A percentile compares a stretch with the other conserved stretches of the same genome.
Evolutionary conservation across 1,140 invertebrate genomes (phyloP).

Genomic region (Drosophila takahashii): DNA sequence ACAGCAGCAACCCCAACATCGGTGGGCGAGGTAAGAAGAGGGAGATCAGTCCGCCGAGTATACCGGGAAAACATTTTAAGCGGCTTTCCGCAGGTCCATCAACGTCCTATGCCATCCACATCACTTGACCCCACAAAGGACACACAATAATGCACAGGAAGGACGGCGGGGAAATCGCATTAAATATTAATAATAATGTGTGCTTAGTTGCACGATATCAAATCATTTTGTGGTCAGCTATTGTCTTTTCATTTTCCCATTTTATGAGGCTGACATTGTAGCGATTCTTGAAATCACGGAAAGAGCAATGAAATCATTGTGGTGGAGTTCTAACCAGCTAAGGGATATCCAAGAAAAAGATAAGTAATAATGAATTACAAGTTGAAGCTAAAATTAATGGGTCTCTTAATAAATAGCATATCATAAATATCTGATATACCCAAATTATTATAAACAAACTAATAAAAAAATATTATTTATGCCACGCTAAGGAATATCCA

Average conservation of each 20-base stretch:
- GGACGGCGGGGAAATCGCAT: constrained; percentile 46
- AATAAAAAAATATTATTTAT: too few species aligned
- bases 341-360: neutral
- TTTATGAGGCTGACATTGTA: constrained; percentile 26
- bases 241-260: constrained; percentile 31
- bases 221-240: constrained; percentile 54
- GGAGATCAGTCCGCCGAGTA: constrained; percentile 5
- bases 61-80: constrained; percentile 74
- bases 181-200: constrained; percentile 81
- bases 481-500: too few species aligned
- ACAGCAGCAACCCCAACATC: constrained; percentile 20
- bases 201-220: constrained; percentile 68
- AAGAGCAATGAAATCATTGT: constrained; percentile 13
- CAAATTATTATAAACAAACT: too few species aligned
- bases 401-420: too few species aligned
- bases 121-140: constrained; percentile 52
- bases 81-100: constrained; percentile 73
- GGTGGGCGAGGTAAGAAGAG: neutral
- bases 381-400: too few species aligned
- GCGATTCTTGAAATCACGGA: neutral
- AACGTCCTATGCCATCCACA: constrained; percentile 47
- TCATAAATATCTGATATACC: too few species aligned
- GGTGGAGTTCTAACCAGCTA: neutral
- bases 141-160: constrained; percentile 26
- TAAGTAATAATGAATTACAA: neutral